Conservation (phyloP, 2,888 invertebrate genomes). For the Suillia variegata region DNA sequence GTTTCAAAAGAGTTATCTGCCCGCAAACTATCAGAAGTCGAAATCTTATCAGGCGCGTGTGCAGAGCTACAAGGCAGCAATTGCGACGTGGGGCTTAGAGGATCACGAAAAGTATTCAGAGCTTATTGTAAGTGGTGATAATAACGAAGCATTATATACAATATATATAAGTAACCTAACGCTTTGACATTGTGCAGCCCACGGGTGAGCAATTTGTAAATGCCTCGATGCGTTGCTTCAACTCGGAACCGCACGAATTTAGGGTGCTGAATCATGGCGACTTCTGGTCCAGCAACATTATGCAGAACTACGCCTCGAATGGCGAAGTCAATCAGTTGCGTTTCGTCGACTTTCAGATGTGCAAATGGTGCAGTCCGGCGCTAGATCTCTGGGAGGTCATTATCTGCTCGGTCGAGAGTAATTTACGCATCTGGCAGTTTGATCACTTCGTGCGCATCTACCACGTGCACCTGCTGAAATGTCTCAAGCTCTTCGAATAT, state of each 20-base stretch:
- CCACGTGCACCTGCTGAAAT: constrained; percentile 48
- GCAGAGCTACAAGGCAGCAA: constrained; percentile 47
- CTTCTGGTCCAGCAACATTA: constrained; percentile 57
- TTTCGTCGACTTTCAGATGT: constrained; percentile 57
- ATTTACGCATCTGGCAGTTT: constrained; percentile 50
- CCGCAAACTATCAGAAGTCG: constrained; percentile 51
- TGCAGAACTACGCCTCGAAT: constrained; percentile 44
- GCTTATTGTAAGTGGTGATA: constrained; percentile 49
- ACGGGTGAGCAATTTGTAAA: constrained; percentile 54
- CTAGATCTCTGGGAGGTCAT: constrained; percentile 56
- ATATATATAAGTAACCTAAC: background rate
- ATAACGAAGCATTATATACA: no score
- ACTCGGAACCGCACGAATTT: constrained; percentile 44
- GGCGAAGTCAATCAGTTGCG: constrained; percentile 50
- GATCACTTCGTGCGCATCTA: constrained; percentile 53
- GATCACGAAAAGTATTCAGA: constrained; percentile 45
- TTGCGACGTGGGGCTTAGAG: constrained; percentile 46
- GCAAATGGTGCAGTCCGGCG: constrained; percentile 56
- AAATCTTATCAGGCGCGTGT: constrained; percentile 48
- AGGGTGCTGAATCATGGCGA: constrained; percentile 59
- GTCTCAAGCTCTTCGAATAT: constrained; percentile 48
- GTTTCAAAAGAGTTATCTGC: constrained; percentile 47
- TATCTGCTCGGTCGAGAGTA: constrained; percentile 49
- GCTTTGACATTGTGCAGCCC: constrained; percentile 42
- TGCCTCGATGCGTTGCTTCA: constrained; percentile 44